Evolutionary conservation across 2,113 vertebrate species (phyloP).

Genomic region (Vidua macroura): DNA sequence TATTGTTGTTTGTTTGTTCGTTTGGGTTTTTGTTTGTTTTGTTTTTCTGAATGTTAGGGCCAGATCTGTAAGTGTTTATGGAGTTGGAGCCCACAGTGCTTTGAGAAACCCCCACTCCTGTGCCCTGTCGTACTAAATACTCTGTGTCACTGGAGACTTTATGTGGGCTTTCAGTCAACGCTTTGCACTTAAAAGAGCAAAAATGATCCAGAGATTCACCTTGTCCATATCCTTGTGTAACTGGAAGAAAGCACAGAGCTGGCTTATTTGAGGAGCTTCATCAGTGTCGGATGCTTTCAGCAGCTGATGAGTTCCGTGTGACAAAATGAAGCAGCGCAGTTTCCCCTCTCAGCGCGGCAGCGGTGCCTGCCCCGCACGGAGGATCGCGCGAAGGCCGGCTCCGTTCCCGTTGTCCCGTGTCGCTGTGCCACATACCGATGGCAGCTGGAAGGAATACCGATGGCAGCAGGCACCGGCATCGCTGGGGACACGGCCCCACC

Average conservation of each 20-base stretch:
- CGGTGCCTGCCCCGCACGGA: not conserved
- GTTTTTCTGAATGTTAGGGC: too few species aligned
- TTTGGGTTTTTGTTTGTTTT: not conserved
- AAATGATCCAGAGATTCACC: not conserved
- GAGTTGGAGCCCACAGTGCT: not conserved
- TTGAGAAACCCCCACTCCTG: not conserved
- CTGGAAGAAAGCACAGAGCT: not conserved
- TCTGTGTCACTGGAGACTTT: not conserved
- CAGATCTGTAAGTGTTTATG: not conserved
- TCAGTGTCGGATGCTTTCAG: fast-evolving
- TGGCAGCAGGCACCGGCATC: fast-evolving
- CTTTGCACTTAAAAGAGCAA: not conserved
- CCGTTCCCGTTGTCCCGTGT: fast-evolving
- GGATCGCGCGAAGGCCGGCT: fast-evolving
- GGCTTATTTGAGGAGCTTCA: not conserved
- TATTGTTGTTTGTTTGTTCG: too few species aligned
- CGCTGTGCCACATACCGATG: fast-evolving
- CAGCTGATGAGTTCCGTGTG: fast-evolving
- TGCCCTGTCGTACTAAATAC: not conserved
- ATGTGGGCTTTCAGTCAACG: not conserved
- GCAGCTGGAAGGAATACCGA: not conserved
- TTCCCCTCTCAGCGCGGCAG: fast-evolving
- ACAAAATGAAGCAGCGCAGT: fast-evolving
- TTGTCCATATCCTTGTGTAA: not conserved
- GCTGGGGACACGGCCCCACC: not conserved